phyloP scores from a whole-genome alignment of 1,140 invertebrate species.

The Neodiprion fabricii region DNA sequence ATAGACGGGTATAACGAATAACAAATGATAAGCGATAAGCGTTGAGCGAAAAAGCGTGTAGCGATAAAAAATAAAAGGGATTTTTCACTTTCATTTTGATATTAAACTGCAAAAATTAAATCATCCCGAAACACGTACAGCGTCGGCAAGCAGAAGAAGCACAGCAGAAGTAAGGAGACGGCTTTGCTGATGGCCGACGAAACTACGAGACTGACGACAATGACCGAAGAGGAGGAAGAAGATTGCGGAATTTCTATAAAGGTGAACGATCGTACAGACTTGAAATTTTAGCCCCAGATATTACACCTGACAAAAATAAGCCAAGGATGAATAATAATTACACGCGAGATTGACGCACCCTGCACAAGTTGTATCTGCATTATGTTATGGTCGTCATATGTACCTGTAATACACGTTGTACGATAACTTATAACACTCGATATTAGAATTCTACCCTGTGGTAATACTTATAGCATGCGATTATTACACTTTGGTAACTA shows the following conservation, averaged over 20 bases:
- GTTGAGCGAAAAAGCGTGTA: too few species aligned
- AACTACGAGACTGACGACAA: slow-evolving; percentile 56
- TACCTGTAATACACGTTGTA: too few species aligned
- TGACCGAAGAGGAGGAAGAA: slow-evolving; percentile 64
- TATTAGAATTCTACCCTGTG: too few species aligned
- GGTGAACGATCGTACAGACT: slow-evolving; percentile 61
- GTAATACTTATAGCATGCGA: too few species aligned
- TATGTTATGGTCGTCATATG: too few species aligned
- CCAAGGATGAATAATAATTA: not conserved
- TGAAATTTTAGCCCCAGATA: slow-evolving; percentile 49
- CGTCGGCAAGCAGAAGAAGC: slow-evolving; percentile 53
- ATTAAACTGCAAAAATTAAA: not conserved
- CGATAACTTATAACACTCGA: too few species aligned
- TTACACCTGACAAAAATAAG: too few species aligned
- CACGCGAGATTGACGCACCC: not conserved
- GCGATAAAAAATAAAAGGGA: too few species aligned
- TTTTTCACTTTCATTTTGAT: not conserved
- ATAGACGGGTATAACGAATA: too few species aligned
- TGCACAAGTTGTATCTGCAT: not conserved
- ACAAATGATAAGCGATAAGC: too few species aligned
- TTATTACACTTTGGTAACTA: too few species aligned
- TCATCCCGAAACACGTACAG: slow-evolving; percentile 28
- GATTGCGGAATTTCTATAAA: slow-evolving; percentile 67
- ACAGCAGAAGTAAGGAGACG: slow-evolving; percentile 49
- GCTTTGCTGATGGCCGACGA: slow-evolving; percentile 43